Conservation (phyloP, 2,113 vertebrate genomes). For the Stomatorhinus ivindoensis region DNA sequence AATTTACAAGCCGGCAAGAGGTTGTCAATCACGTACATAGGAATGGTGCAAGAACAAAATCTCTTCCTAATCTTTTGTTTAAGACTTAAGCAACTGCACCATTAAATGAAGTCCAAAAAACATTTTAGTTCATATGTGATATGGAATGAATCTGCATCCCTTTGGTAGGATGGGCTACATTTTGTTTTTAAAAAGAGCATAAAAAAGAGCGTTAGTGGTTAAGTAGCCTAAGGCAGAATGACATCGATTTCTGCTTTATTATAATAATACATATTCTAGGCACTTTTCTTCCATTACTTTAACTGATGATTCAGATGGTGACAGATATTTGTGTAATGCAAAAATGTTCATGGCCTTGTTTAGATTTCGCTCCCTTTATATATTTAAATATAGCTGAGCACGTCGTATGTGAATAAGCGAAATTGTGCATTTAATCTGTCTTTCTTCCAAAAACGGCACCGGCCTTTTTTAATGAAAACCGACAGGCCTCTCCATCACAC, state of each 20-base stretch:
- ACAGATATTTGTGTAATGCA: not conserved
- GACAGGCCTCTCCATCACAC: not conserved
- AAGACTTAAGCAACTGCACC: conserved; percentile 79
- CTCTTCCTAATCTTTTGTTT: conserved; percentile 98
- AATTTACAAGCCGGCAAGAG: conserved; percentile 84
- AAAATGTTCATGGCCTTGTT: not conserved
- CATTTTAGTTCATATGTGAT: conserved; percentile 75
- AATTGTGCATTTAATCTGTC: not conserved
- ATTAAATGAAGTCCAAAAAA: conserved; percentile 87
- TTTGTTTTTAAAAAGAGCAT: conserved; percentile 50
- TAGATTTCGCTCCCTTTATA: not conserved
- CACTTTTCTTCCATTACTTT: conserved; percentile 35
- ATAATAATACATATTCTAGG: not conserved
- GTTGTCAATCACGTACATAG: conserved; percentile 96
- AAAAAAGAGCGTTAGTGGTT: conserved; percentile 41
- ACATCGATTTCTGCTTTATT: conserved; percentile 42
- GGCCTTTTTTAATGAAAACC: not conserved
- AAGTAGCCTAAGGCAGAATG: conserved; percentile 53
- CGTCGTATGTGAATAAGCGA: not conserved
- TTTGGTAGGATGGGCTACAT: conserved; percentile 50
- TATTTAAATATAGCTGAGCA: not conserved
- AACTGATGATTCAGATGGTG: not conserved
- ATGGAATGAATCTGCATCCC: conserved; percentile 73
- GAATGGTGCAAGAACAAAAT: conserved; percentile 91
- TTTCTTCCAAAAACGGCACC: not conserved